Base-by-base conservation (phyloP, 2,113 vertebrate genomes). In the Heterochromis multidens region DNA sequence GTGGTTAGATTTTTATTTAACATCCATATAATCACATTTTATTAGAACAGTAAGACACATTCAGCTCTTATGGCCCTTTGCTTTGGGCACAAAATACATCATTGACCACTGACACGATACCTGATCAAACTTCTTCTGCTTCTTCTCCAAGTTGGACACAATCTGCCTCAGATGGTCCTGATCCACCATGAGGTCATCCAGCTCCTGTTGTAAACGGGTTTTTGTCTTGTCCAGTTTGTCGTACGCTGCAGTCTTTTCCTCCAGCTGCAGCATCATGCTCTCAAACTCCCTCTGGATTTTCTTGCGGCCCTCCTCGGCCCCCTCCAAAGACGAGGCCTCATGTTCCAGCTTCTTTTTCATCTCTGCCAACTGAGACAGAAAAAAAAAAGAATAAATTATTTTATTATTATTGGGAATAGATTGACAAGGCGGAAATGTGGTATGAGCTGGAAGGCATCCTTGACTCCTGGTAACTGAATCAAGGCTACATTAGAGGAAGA, bases 91-190 rank as follows among this genome's bases (percentile, higher is more conserved):
- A 25, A 74, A 74, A 77, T 14, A 70, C n/a, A n/a, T n/a, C n/a
- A n/a, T n/a, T n/a, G n/a, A n/a, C n/a, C n/a, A n/a, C n/a, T n/a
- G 19, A 40, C 2, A 5, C 1, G 2, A 80, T 93, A 99, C 99
- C 98, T 99, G 99, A 95, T 99, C 99, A 86, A 99, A 99, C 93
- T 99, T 99, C 95, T 97, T 99, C 95, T 99, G 99, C 93, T 99
- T 99, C 95, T 95, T 98, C 96, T 99, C 98, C 78, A 99, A 94
- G 94, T 97, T 99, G 93, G 96, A 97, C 72, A 98, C 97, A 0
- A 95, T 96, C 95, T 99, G 98, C 31, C 98, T 95, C 87, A 98
- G 97, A 89, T 99, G 96, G 93, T 98, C 98, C 77, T 99, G 95
- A 86, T 98, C 97, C 90, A 99, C 97, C 19, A 96, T 60, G 0